These are phyloP conservation scores for Salmo trutta DNA, from an alignment of 2,797 vertebrate genomes.

Conservation along the genomic window DNA sequence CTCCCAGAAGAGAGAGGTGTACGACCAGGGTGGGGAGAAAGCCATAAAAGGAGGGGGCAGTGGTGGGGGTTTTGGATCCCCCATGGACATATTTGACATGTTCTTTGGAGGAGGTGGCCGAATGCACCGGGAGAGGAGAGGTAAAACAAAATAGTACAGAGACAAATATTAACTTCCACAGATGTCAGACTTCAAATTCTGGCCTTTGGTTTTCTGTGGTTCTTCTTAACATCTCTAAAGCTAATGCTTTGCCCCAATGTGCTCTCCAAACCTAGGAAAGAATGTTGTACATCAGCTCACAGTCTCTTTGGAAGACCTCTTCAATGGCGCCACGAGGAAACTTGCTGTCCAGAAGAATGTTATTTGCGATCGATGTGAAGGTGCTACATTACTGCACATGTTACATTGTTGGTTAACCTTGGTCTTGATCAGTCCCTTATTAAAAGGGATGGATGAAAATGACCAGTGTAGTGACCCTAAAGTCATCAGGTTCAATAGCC, in stretches of 20 bases:
- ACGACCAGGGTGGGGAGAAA: constrained; percentile 95
- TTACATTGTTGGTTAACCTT: not conserved
- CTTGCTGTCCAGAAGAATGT: constrained; percentile 91
- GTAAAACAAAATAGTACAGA: constrained; percentile 59
- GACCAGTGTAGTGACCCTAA: not conserved
- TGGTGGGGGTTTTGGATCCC: constrained; percentile 85
- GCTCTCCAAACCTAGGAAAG: constrained; percentile 79
- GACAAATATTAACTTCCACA: too few relatives aligned
- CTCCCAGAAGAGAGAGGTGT: constrained; percentile 91
- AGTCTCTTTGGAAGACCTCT: constrained; percentile 92
- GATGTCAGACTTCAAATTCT: not conserved
- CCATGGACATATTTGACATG: constrained; percentile 98
- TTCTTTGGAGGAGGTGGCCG: constrained; percentile 94
- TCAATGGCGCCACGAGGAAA: constrained; percentile 93
- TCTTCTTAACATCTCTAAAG: not conserved
- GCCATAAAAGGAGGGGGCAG: constrained; percentile 92
- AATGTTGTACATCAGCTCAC: constrained; percentile 95
- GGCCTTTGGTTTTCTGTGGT: not conserved
- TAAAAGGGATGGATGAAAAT: not conserved
- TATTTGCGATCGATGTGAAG: constrained; percentile 97
- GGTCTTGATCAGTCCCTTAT: not conserved
- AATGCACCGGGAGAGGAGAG: constrained; percentile 93
- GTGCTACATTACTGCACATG: constrained; percentile 63
- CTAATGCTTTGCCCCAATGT: not conserved
- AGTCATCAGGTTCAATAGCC: not conserved